Base-by-base conservation (phyloP, 1,140 invertebrate genomes). In the Drosophila bocki region DNA sequence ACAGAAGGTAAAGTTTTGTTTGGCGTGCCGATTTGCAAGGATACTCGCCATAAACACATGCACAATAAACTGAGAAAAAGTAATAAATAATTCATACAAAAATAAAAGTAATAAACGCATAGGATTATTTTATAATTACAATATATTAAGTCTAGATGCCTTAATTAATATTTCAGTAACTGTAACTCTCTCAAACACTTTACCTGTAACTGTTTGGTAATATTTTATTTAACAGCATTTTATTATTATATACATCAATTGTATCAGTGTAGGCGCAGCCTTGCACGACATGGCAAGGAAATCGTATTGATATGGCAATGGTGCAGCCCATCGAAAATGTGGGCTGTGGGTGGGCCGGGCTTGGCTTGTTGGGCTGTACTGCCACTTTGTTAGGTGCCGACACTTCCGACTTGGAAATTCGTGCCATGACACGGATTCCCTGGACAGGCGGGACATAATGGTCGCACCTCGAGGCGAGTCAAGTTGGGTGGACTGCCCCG, bases 21-120 rank as follows among this genome's bases (percentile, higher is more conserved):
- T 78, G 75, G 75, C 75, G 75, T 78, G 75, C 75, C 22, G 63
- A 69, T 78, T 78, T 69, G 56, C 75, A 78, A 78, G 74, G 75
- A 78, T 78, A 63, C n/a, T 33, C 33, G 60, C 60, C 17, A 47
- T 68, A 45, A 45, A 51, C 33, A 22, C 64, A 67, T 68, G 39
- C 63, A 45, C n/a, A 19, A 39, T 45, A 39, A 13, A 56, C 45
- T 54, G 60, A 7, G 15, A 32, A 17, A 68, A 67, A 59, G 5
- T 6, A 15, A 9, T 6, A 0, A n/a, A 4, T 12, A 19, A 39
- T 12, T 11, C 7, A n/a, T 12, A 7, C 1, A 9, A 39, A 39
- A 22, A 15, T 17, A 12, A 7, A 8, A 8, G 7, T 9, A 33
- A 1, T 8, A 33, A 33, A 33, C 5, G 26, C 26, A 33, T 33